These are phyloP conservation scores for Dasyurus viverrinus DNA, from an alignment of 2,113 vertebrate species.

Conservation along the genomic window DNA sequence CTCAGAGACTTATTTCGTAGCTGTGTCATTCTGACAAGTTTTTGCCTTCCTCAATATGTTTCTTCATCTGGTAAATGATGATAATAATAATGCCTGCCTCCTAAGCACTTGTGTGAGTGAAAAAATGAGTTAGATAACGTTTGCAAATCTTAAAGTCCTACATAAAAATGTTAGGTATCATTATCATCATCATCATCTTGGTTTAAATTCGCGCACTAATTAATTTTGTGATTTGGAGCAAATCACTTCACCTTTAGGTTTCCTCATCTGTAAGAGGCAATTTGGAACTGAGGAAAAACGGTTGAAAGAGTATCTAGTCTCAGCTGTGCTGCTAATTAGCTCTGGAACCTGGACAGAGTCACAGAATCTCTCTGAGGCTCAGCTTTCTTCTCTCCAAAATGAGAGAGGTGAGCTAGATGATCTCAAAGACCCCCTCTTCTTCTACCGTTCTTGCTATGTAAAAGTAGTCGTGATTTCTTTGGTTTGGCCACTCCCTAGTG, in stretches of 20 bases:
- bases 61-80: not conserved
- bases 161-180: not conserved
- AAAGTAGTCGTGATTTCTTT: no score
- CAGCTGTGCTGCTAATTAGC: not conserved
- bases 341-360: not conserved
- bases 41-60: not conserved
- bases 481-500: no score
- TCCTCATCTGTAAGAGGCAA: no score
- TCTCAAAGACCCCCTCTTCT: not conserved
- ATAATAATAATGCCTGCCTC: not conserved
- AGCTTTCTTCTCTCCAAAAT: not conserved
- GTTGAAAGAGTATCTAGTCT: not conserved
- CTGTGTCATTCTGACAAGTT: not conserved
- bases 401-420: not conserved
- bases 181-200: not conserved
- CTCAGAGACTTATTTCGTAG: not conserved
- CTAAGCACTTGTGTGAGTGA: not conserved
- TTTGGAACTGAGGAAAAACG: not conserved
- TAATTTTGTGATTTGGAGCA: constrained; percentile 1
- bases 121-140: not conserved
- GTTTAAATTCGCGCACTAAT: not conserved
- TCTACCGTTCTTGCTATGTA: constrained; percentile 10
- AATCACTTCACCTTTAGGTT: no score
- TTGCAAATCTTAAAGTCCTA: not conserved
- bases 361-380: not conserved